phyloP scores from a whole-genome alignment of 2,888 invertebrate genomes.

The Dynastes hyllus region DNA sequence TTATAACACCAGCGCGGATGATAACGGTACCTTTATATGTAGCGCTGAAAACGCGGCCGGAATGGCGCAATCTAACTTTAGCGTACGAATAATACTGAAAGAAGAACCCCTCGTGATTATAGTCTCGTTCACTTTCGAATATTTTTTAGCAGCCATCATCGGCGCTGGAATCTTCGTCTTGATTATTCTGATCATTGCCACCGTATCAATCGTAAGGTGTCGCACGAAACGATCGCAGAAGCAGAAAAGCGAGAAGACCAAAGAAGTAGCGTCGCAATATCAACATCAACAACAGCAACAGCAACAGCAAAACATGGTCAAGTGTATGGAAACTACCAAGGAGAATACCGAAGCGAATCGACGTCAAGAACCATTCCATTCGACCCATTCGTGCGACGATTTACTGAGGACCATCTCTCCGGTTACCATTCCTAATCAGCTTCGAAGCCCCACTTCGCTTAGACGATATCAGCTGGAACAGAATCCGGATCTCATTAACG shows the following conservation, averaged over 20 bases:
- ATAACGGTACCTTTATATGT: constrained; percentile 91
- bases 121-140: constrained; percentile 78
- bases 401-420: constrained; percentile 63
- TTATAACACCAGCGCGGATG: constrained; percentile 83
- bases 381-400: constrained; percentile 66
- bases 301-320: constrained; percentile 56
- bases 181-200: constrained; percentile 78
- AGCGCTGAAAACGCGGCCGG: constrained; percentile 91
- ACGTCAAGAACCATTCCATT: constrained; percentile 59
- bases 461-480: constrained; percentile 76
- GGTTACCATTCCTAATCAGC: constrained; percentile 67
- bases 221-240: constrained; percentile 60
- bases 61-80: constrained; percentile 84
- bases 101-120: constrained; percentile 74
- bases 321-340: constrained; percentile 60
- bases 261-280: constrained; percentile 65
- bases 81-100: constrained; percentile 83
- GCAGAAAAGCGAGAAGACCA: constrained; percentile 72
- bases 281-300: constrained; percentile 71
- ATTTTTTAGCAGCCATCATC: constrained; percentile 80
- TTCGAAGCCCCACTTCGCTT: constrained; percentile 74
- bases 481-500: constrained; percentile 87
- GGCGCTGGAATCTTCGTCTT: constrained; percentile 79
- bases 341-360: constrained; percentile 62
- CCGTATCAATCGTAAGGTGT: constrained; percentile 76